Conservation (phyloP, 2,888 invertebrate species). For the Ditula angustiorana region DNA sequence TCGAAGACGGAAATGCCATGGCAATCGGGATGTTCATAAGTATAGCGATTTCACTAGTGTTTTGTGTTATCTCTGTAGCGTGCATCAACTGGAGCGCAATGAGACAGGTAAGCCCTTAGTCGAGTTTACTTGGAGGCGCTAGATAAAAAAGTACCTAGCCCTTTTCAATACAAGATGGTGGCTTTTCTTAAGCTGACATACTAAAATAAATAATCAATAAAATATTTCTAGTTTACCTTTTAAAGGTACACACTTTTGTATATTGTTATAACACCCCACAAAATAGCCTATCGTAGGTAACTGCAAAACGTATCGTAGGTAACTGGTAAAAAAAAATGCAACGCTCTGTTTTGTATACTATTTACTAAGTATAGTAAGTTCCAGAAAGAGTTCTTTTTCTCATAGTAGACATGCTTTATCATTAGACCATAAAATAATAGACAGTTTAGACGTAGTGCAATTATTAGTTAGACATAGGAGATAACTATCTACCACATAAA, state of each 20-base stretch:
- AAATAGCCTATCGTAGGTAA: no score
- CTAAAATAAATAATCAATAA: no score
- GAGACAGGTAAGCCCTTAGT: slow-evolving; percentile 49
- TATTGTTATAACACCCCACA: no score
- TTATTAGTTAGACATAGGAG: neutral
- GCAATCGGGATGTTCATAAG: slow-evolving; percentile 54
- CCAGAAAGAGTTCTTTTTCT: no score
- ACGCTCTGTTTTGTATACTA: no score
- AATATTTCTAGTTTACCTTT: no score
- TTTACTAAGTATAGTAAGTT: no score
- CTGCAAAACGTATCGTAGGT: no score
- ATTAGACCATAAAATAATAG: no score
- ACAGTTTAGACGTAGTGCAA: no score
- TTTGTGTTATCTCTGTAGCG: slow-evolving; percentile 67
- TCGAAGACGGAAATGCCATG: slow-evolving; percentile 68
- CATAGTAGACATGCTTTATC: neutral
- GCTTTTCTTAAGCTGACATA: neutral
- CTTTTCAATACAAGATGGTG: neutral
- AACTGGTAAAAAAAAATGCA: no score
- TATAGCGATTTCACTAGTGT: slow-evolving; percentile 33
- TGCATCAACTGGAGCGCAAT: slow-evolving; percentile 73
- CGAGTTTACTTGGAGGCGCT: neutral
- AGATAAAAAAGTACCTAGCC: neutral
- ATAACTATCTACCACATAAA: neutral
- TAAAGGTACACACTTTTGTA: no score